Percentiles rank a stretch among this genome's conserved stretches.
Evolutionary conservation across 2,888 invertebrate genomes (phyloP).

Genomic region (Ganaspis brasiliensis): DNA sequence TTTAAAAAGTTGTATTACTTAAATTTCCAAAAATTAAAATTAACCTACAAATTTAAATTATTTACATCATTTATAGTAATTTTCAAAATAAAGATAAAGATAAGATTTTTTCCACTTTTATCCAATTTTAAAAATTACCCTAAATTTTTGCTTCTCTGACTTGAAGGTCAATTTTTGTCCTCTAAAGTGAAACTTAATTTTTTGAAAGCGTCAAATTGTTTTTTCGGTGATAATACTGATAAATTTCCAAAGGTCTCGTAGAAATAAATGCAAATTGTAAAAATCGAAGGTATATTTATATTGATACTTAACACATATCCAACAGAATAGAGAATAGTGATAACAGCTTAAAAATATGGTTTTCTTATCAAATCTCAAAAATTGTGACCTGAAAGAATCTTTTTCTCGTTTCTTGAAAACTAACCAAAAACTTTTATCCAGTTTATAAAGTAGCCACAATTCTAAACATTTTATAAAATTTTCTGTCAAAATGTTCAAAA

Average conservation of each 20-base stretch:
- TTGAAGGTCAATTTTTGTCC: too few species aligned
- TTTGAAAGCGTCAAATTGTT: neutral
- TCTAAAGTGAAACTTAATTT: neutral
- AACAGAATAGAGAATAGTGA: conserved; percentile 62
- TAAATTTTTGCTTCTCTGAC: too few species aligned
- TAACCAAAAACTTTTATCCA: neutral
- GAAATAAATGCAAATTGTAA: conserved; percentile 37
- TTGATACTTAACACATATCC: conserved; percentile 74
- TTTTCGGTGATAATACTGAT: conserved; percentile 24
- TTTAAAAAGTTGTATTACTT: too few species aligned
- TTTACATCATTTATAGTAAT: too few species aligned
- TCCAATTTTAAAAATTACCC: too few species aligned
- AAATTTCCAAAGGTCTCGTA: conserved; percentile 33
- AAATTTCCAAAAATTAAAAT: too few species aligned
- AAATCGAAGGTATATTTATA: conserved; percentile 66
- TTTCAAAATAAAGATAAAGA: too few species aligned
- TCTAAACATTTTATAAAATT: too few species aligned
- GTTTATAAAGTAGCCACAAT: too few species aligned
- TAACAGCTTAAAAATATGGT: conserved; percentile 58
- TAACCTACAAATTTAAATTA: too few species aligned
- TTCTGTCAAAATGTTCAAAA: too few species aligned
- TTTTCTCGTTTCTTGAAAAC: neutral
- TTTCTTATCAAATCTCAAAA: conserved; percentile 45
- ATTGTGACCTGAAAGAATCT: conserved; percentile 20
- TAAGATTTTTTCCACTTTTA: too few species aligned